Conservation (phyloP, 2,888 invertebrate species). For the Frankliniella fusca region DNA sequence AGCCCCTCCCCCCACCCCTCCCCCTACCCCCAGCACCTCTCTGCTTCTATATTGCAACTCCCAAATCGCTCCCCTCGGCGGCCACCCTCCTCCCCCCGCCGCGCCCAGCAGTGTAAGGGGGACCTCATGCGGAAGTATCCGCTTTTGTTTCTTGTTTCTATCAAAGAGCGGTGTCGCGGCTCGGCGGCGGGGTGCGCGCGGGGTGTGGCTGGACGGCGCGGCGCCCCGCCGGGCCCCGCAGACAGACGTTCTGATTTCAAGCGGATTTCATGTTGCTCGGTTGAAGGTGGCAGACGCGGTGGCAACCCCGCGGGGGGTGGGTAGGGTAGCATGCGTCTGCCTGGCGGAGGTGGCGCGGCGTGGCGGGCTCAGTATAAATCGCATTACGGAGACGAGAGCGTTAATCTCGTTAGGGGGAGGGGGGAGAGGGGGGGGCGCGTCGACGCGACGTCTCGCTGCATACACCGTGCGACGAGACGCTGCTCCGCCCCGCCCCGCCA, state of each 20-base stretch:
- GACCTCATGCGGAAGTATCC: neutral
- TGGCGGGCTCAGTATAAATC: conserved; percentile 6
- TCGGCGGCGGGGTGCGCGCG: neutral
- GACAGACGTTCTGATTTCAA: neutral
- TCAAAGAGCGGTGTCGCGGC: neutral
- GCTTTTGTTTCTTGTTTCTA: conserved; percentile 1
- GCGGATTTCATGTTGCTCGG: neutral
- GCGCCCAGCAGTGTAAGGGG: neutral
- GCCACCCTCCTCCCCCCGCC: too few relatives aligned
- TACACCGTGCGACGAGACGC: too few relatives aligned
- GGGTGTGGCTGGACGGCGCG: neutral
- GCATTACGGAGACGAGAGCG: neutral
- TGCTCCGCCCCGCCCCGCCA: neutral
- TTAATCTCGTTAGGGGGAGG: neutral
- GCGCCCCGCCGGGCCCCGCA: neutral
- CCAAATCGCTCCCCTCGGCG: too few relatives aligned
- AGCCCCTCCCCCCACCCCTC: neutral
- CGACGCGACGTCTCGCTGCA: too few relatives aligned
- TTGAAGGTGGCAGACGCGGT: too few relatives aligned
- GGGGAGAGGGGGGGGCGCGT: neutral
- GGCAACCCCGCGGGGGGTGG: too few relatives aligned
- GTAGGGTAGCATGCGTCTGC: too few relatives aligned
- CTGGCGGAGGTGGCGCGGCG: neutral
- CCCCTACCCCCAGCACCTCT: neutral
- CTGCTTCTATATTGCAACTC: too few relatives aligned